Conservation (phyloP, 2,113 vertebrate species). For the Arvicanthis niloticus region DNA sequence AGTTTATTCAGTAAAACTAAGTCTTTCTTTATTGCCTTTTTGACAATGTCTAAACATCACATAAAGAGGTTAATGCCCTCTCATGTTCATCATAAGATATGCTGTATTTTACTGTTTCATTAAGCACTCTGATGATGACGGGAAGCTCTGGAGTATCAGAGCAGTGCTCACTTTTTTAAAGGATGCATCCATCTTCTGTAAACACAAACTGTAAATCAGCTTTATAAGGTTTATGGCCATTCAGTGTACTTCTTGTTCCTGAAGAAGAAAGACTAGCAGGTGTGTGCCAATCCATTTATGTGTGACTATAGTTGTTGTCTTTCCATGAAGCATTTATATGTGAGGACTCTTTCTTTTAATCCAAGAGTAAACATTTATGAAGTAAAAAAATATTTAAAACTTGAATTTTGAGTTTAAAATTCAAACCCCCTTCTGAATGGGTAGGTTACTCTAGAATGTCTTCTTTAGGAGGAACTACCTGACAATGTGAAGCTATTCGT, state of each 20-base stretch:
- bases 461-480: not conserved
- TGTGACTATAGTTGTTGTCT: not conserved
- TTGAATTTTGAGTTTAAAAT: not conserved
- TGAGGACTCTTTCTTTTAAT: not conserved
- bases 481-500: not conserved
- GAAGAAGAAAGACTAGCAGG: not conserved
- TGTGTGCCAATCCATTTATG: not conserved
- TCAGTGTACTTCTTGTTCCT: not conserved
- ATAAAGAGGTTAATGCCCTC: not conserved
- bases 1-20: not conserved
- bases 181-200: not conserved
- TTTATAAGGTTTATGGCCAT: not conserved
- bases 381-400: not conserved
- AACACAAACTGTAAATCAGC: not conserved
- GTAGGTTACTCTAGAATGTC: not conserved
- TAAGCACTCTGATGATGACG: not conserved
- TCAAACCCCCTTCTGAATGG: not conserved
- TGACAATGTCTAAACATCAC: not conserved
- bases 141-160: not conserved
- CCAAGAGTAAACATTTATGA: not conserved
- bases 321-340: not conserved
- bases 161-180: not conserved
- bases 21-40: not conserved
- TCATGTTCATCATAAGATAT: not conserved
- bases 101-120: not conserved